Evolutionary conservation across 2,888 invertebrate genomes (phyloP).

Genomic region (Amphipoea oculea): DNA sequence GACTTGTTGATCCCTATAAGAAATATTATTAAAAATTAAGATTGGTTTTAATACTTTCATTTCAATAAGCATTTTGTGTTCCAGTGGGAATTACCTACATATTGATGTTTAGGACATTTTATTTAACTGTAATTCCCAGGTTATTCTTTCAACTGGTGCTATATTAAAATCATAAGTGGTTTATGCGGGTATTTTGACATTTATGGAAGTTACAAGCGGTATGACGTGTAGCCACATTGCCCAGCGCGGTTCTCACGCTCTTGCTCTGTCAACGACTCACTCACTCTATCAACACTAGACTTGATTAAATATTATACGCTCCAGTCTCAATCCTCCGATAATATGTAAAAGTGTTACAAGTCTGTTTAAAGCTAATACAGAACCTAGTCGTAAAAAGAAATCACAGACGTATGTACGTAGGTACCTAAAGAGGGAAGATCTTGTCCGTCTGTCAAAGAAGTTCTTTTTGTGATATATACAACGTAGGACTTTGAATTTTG

Average conservation of each 20-base stretch:
- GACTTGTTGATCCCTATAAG: not conserved
- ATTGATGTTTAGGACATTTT: not conserved
- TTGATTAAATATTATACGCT: conserved; percentile 57
- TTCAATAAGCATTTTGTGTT: not conserved
- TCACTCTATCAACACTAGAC: conserved; percentile 74
- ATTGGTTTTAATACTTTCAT: not conserved
- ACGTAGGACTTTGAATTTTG: too few relatives aligned
- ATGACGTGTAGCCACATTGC: conserved; percentile 45
- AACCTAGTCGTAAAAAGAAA: not conserved
- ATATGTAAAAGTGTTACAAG: conserved; percentile 20
- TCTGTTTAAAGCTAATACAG: conserved; percentile 7
- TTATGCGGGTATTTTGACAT: conserved; percentile 21
- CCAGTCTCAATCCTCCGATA: conserved; percentile 27
- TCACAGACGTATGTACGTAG: not conserved
- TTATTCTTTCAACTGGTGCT: conserved; percentile 22
- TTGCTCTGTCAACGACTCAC: conserved; percentile 74
- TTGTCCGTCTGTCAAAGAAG: not conserved
- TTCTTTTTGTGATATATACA: not conserved
- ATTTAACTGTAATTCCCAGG: conserved; percentile 23
- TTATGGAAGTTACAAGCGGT: conserved; percentile 25
- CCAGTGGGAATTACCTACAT: not conserved
- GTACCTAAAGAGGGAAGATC: not conserved
- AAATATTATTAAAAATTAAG: not conserved
- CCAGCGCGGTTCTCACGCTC: conserved; percentile 76
- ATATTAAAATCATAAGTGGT: conserved; percentile 49